Conservation (phyloP, 2,113 vertebrate species). For the Sisor rabdophorus region DNA sequence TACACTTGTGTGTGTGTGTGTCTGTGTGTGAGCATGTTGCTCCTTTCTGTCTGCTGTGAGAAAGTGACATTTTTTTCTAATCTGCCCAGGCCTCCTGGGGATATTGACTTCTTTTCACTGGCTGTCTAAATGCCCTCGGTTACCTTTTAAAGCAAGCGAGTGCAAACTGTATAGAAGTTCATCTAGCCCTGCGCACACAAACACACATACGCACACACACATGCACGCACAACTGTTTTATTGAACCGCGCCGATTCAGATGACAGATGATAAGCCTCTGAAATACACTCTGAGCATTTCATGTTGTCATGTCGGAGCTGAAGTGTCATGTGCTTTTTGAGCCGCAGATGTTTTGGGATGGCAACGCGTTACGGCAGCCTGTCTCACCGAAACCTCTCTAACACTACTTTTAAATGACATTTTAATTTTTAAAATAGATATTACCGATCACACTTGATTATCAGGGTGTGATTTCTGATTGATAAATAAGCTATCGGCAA, state of each 20-base stretch:
- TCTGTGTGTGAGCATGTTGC: conserved; percentile 10
- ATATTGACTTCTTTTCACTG: conserved; percentile 55
- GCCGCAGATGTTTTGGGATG: not conserved
- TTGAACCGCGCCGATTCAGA: conserved; percentile 7
- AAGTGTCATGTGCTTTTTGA: not conserved
- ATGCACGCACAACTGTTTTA: conserved; percentile 12
- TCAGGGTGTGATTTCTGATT: not conserved
- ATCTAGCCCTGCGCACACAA: conserved; percentile 22
- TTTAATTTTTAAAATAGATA: not conserved
- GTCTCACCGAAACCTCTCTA: not conserved
- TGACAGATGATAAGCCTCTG: conserved; percentile 26
- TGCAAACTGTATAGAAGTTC: conserved; percentile 10
- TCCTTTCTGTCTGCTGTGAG: conserved; percentile 38
- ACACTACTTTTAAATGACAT: not conserved
- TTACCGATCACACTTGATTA: not conserved
- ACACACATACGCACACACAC: not conserved
- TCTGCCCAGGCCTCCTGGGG: conserved; percentile 53
- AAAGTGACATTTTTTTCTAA: conserved; percentile 58
- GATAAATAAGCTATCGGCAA: too few relatives aligned
- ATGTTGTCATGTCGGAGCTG: conserved; percentile 4
- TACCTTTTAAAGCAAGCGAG: conserved; percentile 46
- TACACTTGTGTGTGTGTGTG: conserved; percentile 25
- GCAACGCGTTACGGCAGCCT: not conserved
- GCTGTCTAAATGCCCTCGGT: conserved; percentile 41
- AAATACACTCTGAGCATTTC: conserved; percentile 14